These are phyloP conservation scores for Coregonus sp. DNA, from an alignment of 2,797 vertebrate genomes.

Conservation along the genomic window DNA sequence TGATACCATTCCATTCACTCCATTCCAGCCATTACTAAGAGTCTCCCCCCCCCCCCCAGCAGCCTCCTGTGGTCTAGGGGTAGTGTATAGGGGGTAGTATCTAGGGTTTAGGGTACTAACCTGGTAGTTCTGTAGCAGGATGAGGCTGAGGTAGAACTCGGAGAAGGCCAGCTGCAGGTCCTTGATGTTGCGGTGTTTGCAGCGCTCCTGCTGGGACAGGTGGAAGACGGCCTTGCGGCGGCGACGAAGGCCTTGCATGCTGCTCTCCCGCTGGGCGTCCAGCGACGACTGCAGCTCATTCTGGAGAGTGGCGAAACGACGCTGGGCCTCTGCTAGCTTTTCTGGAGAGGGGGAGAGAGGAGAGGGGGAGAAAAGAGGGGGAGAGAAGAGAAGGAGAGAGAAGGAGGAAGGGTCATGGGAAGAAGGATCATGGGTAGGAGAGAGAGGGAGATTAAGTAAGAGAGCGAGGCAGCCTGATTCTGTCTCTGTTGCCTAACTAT, in stretches of 20 bases:
- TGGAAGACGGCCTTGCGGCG: slow-evolving; percentile 92
- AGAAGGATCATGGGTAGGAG: not conserved
- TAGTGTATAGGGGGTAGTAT: too few relatives aligned
- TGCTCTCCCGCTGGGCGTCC: slow-evolving; percentile 92
- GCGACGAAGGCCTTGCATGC: slow-evolving; percentile 74
- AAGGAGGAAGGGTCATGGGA: not conserved
- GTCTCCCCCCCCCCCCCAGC: too few relatives aligned
- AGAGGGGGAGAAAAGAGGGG: not conserved
- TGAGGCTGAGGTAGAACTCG: slow-evolving; percentile 99
- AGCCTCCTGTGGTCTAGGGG: too few relatives aligned
- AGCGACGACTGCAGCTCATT: slow-evolving; percentile 95
- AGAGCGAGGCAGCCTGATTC: not conserved
- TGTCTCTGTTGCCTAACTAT: not conserved
- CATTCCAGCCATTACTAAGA: too few relatives aligned
- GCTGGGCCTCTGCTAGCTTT: slow-evolving; percentile 95
- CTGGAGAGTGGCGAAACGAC: slow-evolving; percentile 92
- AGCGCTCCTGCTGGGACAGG: slow-evolving; percentile 93
- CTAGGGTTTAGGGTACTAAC: too few relatives aligned
- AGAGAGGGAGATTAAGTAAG: not conserved
- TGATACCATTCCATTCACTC: too few relatives aligned
- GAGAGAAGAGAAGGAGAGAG: too few relatives aligned
- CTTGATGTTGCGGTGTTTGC: slow-evolving; percentile 94
- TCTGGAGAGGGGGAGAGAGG: slow-evolving; percentile 67
- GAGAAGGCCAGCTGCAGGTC: slow-evolving; percentile 99
- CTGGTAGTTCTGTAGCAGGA: slow-evolving; percentile 93